Percentiles rank a stretch among this genome's conserved stretches.
Evolutionary conservation across 2,888 invertebrate genomes (phyloP).

Genomic region (Heliconius aoede): DNA sequence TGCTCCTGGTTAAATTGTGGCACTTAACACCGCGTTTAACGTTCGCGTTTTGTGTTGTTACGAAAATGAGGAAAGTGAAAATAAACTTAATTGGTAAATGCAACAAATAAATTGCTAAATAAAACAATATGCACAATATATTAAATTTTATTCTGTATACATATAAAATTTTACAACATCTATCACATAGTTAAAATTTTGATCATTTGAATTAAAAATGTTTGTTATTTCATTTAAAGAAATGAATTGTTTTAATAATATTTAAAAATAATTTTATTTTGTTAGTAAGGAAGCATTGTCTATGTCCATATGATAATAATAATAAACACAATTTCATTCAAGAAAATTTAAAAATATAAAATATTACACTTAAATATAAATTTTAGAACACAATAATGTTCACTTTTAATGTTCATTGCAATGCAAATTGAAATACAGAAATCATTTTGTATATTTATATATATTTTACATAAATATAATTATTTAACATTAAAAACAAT

Average conservation of each 20-base stretch:
- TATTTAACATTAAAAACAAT: too few relatives aligned
- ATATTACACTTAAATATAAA: not conserved
- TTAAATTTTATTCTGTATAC: not conserved
- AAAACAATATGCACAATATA: not conserved
- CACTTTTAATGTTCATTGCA: too few relatives aligned
- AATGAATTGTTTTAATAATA: not conserved
- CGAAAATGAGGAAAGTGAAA: too few relatives aligned
- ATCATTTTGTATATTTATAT: not conserved
- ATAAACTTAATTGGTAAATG: too few relatives aligned
- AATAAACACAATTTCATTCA: not conserved
- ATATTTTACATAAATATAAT: too few relatives aligned
- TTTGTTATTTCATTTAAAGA: not conserved
- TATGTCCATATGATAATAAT: not conserved
- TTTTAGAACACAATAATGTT: too few relatives aligned
- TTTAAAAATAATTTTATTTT: not conserved
- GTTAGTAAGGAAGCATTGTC: not conserved
- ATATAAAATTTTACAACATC: conserved; percentile 1
- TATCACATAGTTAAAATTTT: not conserved
- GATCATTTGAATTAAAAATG: not conserved
- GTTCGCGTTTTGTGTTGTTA: too few relatives aligned
- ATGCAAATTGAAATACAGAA: not conserved
- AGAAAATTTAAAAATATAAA: not conserved
- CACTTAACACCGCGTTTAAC: too few relatives aligned
- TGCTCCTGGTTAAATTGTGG: too few relatives aligned
- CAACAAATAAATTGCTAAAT: too few relatives aligned